phyloP scores from a whole-genome alignment of 1,140 invertebrate genomes.

The Aculops lycopersici region DNA sequence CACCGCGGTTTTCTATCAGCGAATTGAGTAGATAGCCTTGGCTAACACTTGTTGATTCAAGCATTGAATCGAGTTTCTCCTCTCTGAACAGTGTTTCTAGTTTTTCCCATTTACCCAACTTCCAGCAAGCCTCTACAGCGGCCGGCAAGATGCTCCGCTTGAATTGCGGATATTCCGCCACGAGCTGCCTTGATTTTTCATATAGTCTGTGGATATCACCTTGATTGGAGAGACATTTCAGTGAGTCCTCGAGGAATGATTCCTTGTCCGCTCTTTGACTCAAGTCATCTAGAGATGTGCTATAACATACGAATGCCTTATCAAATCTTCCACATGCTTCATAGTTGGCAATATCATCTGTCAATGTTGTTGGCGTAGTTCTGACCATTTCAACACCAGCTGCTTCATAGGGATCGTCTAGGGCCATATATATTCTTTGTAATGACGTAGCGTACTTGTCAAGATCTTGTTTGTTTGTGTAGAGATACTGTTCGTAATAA shows the following conservation, averaged over 20 bases:
- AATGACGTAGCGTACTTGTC: neutral
- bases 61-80: neutral
- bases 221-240: neutral
- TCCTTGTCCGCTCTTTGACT: neutral
- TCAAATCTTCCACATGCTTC: neutral
- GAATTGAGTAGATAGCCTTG: neutral
- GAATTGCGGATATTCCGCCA: constrained; percentile 14
- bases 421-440: neutral
- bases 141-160: constrained; percentile 17
- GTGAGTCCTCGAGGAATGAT: neutral
- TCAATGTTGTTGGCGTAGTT: neutral
- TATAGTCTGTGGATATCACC: neutral
- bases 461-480: constrained; percentile 1
- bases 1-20: constrained; percentile 8
- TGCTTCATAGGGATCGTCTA: neutral
- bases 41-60: neutral
- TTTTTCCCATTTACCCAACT: constrained; percentile 41
- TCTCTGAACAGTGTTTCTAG: constrained; percentile 26
- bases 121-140: constrained; percentile 50
- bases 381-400: neutral
- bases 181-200: neutral
- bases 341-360: neutral
- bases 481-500: neutral
- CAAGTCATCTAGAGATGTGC: neutral
- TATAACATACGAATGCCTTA: neutral